phyloP scores from a whole-genome alignment of 2,888 invertebrate species.

The Hedychridium roseum region DNA sequence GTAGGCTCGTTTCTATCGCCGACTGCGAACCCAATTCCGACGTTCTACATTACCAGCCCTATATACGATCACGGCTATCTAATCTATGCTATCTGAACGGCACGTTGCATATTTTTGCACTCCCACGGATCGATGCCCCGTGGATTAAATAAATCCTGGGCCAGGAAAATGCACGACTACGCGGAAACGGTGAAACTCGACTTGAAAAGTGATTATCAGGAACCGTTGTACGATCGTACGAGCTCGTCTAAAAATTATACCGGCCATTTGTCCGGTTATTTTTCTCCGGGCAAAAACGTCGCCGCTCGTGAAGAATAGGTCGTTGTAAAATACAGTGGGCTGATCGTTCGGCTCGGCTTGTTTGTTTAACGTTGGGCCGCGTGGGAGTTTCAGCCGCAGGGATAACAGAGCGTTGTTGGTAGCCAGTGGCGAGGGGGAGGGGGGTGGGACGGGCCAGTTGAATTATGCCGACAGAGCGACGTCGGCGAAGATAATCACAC shows the following conservation, averaged over 20 bases:
- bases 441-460: constrained; percentile 24
- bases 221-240: no score
- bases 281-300: background rate
- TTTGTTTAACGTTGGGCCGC: constrained; percentile 35
- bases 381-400: background rate
- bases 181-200: no score
- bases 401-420: background rate
- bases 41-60: no score
- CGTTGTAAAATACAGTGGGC: background rate
- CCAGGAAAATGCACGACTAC: no score
- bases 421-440: constrained; percentile 3
- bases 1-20: constrained; percentile 6
- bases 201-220: no score
- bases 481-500: constrained; percentile 57
- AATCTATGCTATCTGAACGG: no score
- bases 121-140: no score
- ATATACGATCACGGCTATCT: no score
- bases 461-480: constrained; percentile 52
- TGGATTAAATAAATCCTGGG: no score
- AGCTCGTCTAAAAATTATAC: no score
- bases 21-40: constrained; percentile 4
- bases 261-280: background rate
- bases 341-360: constrained; percentile 6
- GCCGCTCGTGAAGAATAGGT: background rate
- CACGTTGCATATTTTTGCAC: no score